Evolutionary conservation across 2,888 invertebrate species (phyloP), one percentile per base, ranked within the genome.

Genomic region (Cenopis cana): DNA sequence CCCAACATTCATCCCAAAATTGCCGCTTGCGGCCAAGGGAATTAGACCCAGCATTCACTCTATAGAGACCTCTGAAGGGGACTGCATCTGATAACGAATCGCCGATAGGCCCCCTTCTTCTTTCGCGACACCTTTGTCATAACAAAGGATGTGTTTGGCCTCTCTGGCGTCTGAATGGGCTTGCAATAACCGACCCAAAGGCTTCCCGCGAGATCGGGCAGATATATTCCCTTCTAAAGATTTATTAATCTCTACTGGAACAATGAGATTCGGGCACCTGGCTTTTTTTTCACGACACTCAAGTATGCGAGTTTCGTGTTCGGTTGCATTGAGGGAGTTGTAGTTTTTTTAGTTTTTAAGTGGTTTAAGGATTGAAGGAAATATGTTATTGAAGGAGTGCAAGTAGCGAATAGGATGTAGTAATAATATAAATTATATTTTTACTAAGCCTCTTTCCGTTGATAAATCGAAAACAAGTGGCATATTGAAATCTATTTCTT

Each of bases 71-170:
- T 89, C 89, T 90, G 90, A 92, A 91, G 92, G 93, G 91, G 91
- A 90, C 91, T 86, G 87, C 86, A 92, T 93, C 93, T 91, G 93
- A 93, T 93, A 93, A 93, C 91, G 89, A 91, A 93, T 93, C 90
- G 89, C 85, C 87, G 93, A 93, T 93, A 92, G 87, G 88, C 88
- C 85, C 89, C 90, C n/a, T 46, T 46, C 46, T 91, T 93, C 92
- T 92, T 88, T 85, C 89, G 87, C 91, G 92, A 93, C 93, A 93
- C 93, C 92, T 93, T 93, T 92, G 93, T 92, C 91, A 92, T 90
- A 86, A 93, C 93, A 93, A 93, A 92, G 85, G 88, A 87, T 84
- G 90, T 93, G 91, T 93, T 91, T 90, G 90, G 90, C 87, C 89
- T 90, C 85, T 86, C 86, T 93, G 93, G 93, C 93, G 90, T 91